Evolutionary conservation across 2,888 invertebrate genomes (phyloP), one percentile per base, ranked within the genome.

Genomic region (Drosophila nr. fundita): DNA sequence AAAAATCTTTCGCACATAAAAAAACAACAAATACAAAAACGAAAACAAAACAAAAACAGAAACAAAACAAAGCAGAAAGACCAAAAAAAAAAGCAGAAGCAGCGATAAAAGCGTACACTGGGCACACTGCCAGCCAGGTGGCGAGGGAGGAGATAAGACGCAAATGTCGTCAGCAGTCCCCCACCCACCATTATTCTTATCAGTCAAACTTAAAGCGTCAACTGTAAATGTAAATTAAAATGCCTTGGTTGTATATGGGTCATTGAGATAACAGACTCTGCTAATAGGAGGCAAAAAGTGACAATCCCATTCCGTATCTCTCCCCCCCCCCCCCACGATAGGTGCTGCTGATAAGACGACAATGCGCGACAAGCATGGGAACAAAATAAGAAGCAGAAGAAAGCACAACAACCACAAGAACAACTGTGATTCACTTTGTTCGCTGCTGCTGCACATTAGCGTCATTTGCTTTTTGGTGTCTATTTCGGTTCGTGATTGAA

Each of bases 1-100:
- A 83, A 85, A 88, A 83, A 73, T 83, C 59, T 71, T 88, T 82
- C 88, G 77, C 88, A 77, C 66, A 73, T 32, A 73, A 82, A 82
- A 63, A 69, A 74, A 82, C 82, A 77, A 85, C 24, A 54, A 83
- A 87, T 70, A 89, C 68, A 73, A 82, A 42, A 64, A 64, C 42
- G 57, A 21, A 38, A 57, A 53, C 6, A 52, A 60, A 49, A n/a
- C 71, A 62, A 69, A 55, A 65, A 70, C 58, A 70, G 54, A 62
- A 64, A 63, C 59, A 72, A 68, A 75, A 75, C 60, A 73, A 77
- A 65, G 27, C 27, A 27, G 55, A 27, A 65, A 68, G 27, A 8
- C 10, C 3, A 34, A n/a, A 49, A 50, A 49, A 48, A 50, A 50
- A 62, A 32, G n/a, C 24, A 62, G 24, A n/a, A 34, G 48, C 42